A percentile compares a stretch with the other conserved stretches of the same genome.
phyloP scores from a whole-genome alignment of 1,140 invertebrate genomes.

The Ephestia elutella region DNA sequence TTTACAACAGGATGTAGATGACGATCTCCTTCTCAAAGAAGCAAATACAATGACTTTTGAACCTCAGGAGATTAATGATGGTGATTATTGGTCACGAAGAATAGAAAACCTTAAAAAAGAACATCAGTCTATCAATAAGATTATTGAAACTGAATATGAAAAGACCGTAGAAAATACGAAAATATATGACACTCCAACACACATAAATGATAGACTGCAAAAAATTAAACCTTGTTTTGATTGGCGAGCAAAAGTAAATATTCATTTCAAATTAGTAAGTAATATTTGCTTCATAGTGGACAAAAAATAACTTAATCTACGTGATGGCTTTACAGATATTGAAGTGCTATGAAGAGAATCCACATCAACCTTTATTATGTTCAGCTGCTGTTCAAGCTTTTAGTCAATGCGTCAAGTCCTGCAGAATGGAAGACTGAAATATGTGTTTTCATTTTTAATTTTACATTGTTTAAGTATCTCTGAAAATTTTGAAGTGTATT shows the following conservation, averaged over 20 bases:
- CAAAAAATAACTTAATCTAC: neutral
- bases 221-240: slow-evolving; percentile 58
- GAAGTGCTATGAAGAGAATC: slow-evolving; percentile 63
- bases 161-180: slow-evolving; percentile 46
- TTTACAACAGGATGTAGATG: slow-evolving; percentile 26
- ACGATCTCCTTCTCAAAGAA: slow-evolving; percentile 35
- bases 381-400: slow-evolving; percentile 53
- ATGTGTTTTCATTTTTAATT: too few relatives aligned
- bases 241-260: slow-evolving; percentile 46
- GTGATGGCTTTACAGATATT: slow-evolving; percentile 44
- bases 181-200: slow-evolving; percentile 33
- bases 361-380: slow-evolving; percentile 54
- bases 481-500: neutral
- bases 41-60: slow-evolving; percentile 18
- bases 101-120: slow-evolving; percentile 55
- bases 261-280: neutral
- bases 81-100: slow-evolving; percentile 56
- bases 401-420: slow-evolving; percentile 48
- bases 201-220: slow-evolving; percentile 40
- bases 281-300: neutral
- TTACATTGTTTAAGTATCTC: neutral
- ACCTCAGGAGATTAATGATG: slow-evolving; percentile 31
- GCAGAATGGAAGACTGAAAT: slow-evolving; percentile 37
- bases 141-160: slow-evolving; percentile 57
- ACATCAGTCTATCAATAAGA: slow-evolving; percentile 56